These are phyloP conservation scores for Oxygymnocypris stewartii DNA, from an alignment of 2,113 vertebrate genomes.

Conservation along the genomic window DNA sequence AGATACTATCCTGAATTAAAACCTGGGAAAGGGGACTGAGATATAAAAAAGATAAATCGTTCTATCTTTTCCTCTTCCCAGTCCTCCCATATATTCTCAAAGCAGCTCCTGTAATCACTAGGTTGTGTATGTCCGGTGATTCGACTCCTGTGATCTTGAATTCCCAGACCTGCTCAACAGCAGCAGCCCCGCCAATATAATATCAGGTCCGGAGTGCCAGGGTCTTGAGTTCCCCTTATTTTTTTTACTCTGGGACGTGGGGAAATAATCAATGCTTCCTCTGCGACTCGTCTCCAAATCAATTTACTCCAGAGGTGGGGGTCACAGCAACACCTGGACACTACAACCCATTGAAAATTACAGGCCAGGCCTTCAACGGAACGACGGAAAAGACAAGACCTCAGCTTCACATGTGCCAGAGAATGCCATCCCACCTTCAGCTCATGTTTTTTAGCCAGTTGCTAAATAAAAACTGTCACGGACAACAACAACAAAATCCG, in stretches of 20 bases:
- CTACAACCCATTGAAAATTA: slow-evolving; percentile 68
- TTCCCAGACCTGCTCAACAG: slow-evolving; percentile 4
- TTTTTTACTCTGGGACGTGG: slow-evolving; percentile 20
- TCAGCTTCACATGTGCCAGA: slow-evolving; percentile 36
- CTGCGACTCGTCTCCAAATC: slow-evolving; percentile 62
- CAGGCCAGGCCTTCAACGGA: slow-evolving; percentile 58
- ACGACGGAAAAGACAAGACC: slow-evolving; percentile 46
- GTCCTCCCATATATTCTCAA: slow-evolving; percentile 21
- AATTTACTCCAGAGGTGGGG: slow-evolving; percentile 63
- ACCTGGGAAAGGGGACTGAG: slow-evolving; percentile 5
- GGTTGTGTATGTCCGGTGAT: slow-evolving; percentile 39
- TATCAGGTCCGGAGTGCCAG: slow-evolving; percentile 30
- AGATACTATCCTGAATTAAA: slow-evolving; percentile 51
- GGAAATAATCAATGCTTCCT: slow-evolving; percentile 61
- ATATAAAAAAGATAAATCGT: background rate
- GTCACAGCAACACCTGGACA: slow-evolving; percentile 64
- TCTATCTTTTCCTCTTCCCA: slow-evolving; percentile 16
- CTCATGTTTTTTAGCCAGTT: slow-evolving; percentile 11
- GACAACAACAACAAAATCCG: slow-evolving; percentile 17
- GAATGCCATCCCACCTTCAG: background rate
- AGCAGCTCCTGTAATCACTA: slow-evolving; percentile 35
- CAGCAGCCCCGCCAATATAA: slow-evolving; percentile 53
- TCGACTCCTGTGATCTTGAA: slow-evolving; percentile 20
- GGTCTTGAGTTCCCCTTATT: slow-evolving; percentile 6
- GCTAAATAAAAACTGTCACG: background rate